Conservation (phyloP, 2,113 vertebrate genomes). For the Pteruthius melanotis region DNA sequence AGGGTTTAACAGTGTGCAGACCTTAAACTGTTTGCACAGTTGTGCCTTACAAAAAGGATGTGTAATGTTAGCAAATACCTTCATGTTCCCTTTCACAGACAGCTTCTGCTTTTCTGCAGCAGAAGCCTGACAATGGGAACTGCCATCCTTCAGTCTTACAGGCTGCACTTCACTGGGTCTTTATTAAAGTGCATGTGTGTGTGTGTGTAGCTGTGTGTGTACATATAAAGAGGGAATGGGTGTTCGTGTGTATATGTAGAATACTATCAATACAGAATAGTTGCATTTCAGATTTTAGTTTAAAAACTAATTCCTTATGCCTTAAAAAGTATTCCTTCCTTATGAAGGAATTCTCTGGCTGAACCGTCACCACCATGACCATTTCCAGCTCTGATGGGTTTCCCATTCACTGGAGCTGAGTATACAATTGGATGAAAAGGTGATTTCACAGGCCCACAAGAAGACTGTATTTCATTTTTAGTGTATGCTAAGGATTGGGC, state of each 20-base stretch:
- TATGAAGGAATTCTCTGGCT: neutral
- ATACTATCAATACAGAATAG: neutral
- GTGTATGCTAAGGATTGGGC: neutral
- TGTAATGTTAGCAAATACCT: conserved; percentile 6
- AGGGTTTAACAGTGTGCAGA: conserved; percentile 23
- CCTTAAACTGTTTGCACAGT: conserved; percentile 51
- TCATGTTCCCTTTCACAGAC: neutral
- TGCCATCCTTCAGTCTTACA: neutral
- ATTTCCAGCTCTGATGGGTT: neutral
- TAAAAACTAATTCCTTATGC: neutral
- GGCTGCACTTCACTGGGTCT: neutral
- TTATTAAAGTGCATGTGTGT: neutral
- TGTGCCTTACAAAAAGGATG: conserved; percentile 12
- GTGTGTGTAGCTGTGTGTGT: neutral
- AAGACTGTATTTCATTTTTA: conserved; percentile 20
- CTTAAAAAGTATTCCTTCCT: neutral
- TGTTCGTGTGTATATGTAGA: neutral
- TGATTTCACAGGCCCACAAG: neutral
- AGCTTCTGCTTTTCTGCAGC: neutral
- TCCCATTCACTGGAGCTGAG: neutral
- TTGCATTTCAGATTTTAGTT: neutral
- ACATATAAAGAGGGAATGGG: fast-evolving
- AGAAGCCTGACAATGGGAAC: neutral
- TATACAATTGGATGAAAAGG: neutral
- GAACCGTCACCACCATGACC: neutral